Conservation (phyloP, 2,888 invertebrate genomes). For the Saturnia pavonia region DNA sequence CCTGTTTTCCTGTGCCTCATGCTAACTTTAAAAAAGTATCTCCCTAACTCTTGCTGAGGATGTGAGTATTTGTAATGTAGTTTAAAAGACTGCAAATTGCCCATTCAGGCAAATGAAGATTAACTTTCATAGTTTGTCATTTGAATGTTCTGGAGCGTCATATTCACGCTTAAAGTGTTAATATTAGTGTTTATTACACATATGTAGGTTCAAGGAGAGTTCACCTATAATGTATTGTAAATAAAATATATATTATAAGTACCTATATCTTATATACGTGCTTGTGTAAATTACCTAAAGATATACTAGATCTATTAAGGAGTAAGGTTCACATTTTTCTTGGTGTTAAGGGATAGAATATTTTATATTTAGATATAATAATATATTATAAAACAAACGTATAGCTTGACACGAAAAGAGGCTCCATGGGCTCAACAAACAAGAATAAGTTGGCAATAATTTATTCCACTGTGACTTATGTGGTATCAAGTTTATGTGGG, state of each 20-base stretch:
- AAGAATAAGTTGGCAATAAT: constrained; percentile 70
- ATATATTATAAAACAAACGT: constrained; percentile 14
- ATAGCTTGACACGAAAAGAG: constrained; percentile 55
- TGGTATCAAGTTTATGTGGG: constrained; percentile 72
- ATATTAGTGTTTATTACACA: not conserved
- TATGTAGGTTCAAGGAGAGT: not conserved
- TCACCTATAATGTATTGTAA: too few species aligned
- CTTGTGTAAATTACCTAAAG: not conserved
- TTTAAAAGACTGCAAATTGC: constrained; percentile 3
- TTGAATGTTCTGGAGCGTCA: not conserved
- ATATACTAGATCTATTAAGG: too few species aligned
- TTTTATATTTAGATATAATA: not conserved
- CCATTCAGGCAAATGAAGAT: constrained; percentile 36
- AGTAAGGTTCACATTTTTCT: not conserved
- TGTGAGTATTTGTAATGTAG: constrained; percentile 36
- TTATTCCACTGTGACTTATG: constrained; percentile 75
- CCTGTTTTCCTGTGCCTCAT: constrained; percentile 53
- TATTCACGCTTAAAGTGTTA: not conserved
- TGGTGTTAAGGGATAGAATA: not conserved
- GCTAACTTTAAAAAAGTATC: constrained; percentile 46
- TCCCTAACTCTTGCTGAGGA: constrained; percentile 52
- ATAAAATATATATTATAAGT: not conserved
- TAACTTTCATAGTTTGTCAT: constrained; percentile 22
- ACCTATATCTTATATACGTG: not conserved
- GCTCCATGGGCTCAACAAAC: constrained; percentile 41